These are phyloP conservation scores for Brachionus rotundiformis DNA, from an alignment of 1,140 invertebrate genomes.

Conservation along the genomic window DNA sequence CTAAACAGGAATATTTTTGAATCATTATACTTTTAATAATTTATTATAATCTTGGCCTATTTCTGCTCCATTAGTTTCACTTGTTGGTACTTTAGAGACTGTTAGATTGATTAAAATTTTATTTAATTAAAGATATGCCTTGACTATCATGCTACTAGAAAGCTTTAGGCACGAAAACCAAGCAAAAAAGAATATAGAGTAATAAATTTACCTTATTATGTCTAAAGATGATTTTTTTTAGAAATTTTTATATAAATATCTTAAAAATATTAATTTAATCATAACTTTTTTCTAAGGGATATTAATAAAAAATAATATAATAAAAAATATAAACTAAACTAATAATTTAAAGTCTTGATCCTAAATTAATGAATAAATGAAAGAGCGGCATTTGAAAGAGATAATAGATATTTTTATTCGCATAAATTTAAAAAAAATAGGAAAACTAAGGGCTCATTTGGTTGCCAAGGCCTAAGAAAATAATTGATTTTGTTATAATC, in stretches of 20 bases:
- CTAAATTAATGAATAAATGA: too few relatives aligned
- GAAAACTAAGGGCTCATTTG: neutral
- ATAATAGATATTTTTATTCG: neutral
- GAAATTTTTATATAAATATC: too few relatives aligned
- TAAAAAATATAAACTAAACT: too few relatives aligned
- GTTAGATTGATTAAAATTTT: neutral
- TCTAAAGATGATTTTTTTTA: too few relatives aligned
- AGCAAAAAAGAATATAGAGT: too few relatives aligned
- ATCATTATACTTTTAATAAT: conserved; percentile 12
- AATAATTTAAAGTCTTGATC: too few relatives aligned
- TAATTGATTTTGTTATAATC: neutral
- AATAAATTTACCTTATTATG: too few relatives aligned
- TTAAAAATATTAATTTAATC: too few relatives aligned
- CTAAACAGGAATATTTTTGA: conserved; percentile 10
- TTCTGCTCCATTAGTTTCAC: neutral
- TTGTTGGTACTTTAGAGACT: neutral
- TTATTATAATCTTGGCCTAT: neutral
- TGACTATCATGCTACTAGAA: neutral
- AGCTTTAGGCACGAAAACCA: neutral
- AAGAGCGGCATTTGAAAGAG: neutral
- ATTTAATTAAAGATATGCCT: neutral
- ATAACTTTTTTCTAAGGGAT: too few relatives aligned
- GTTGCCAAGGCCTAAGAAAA: neutral
- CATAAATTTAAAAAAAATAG: neutral
- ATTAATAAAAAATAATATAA: neutral